Conservation (phyloP, 2,888 invertebrate species). For the Pollenia amentaria region DNA sequence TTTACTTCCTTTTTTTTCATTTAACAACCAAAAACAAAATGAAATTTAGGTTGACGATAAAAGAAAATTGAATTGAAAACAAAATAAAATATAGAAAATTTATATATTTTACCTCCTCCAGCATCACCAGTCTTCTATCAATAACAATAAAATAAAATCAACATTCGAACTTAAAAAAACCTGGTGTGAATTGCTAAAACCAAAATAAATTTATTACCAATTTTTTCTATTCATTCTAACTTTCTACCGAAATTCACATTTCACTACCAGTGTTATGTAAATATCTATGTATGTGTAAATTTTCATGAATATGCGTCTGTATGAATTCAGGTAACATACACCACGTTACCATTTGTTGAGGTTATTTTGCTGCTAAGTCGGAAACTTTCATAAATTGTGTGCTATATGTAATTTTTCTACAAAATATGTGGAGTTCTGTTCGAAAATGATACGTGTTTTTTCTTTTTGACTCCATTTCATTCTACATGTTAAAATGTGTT, state of each 20-base stretch:
- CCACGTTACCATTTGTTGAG: constrained; percentile 3
- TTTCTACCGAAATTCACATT: not conserved
- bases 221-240: not conserved
- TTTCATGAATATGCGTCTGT: not conserved
- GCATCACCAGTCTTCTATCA: not conserved
- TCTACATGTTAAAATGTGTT: no score
- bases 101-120: not conserved
- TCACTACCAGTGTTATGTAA: constrained; percentile 29
- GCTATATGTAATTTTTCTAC: not conserved
- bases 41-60: constrained; percentile 42
- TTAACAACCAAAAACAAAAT: constrained; percentile 27
- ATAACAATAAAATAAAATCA: not conserved
- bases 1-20: not conserved
- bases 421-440: constrained; percentile 3
- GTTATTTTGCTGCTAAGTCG: constrained; percentile 2
- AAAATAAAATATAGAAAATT: not conserved
- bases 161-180: not conserved
- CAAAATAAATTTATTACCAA: constrained; percentile 37
- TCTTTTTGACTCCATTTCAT: not conserved
- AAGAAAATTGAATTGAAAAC: constrained; percentile 18
- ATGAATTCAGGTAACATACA: not conserved
- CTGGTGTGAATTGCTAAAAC: constrained; percentile 37
- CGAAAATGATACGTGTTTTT: not conserved
- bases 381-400: not conserved
- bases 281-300: not conserved